A percentile compares a stretch with the other conserved stretches of the same genome.
Conservation (phyloP, 2,113 vertebrate genomes). For the Patagioenas fasciata region DNA sequence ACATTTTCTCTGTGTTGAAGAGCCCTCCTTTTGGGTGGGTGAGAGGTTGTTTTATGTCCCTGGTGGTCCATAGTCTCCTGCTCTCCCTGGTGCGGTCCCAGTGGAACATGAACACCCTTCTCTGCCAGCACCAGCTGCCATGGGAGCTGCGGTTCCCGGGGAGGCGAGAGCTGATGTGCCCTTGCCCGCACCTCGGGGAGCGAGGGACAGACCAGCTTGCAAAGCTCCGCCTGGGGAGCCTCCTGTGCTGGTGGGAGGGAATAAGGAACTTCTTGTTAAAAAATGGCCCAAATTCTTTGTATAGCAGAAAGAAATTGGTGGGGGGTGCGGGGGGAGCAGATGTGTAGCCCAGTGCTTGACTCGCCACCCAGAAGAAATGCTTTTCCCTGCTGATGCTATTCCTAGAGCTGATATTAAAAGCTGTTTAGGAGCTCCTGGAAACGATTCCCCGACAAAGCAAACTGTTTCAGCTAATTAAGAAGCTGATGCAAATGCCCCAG, state of each 20-base stretch:
- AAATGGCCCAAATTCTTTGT: background rate
- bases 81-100: background rate
- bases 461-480: slow-evolving; percentile 60
- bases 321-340: background rate
- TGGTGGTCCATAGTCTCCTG: background rate
- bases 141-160: background rate
- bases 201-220: background rate
- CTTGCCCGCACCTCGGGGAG: background rate
- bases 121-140: background rate
- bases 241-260: background rate
- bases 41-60: background rate
- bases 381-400: background rate
- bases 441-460: slow-evolving; percentile 17
- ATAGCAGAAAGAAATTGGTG: background rate
- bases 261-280: background rate
- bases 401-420: slow-evolving; percentile 28
- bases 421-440: slow-evolving; percentile 49
- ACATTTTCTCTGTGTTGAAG: background rate
- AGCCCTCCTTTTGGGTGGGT: background rate
- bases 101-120: background rate
- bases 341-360: background rate
- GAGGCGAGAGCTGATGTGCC: background rate
- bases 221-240: background rate
- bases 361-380: background rate
- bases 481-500: slow-evolving; percentile 35